phyloP scores from a whole-genome alignment of 2,888 invertebrate genomes.

The Pherbina coryleti region DNA sequence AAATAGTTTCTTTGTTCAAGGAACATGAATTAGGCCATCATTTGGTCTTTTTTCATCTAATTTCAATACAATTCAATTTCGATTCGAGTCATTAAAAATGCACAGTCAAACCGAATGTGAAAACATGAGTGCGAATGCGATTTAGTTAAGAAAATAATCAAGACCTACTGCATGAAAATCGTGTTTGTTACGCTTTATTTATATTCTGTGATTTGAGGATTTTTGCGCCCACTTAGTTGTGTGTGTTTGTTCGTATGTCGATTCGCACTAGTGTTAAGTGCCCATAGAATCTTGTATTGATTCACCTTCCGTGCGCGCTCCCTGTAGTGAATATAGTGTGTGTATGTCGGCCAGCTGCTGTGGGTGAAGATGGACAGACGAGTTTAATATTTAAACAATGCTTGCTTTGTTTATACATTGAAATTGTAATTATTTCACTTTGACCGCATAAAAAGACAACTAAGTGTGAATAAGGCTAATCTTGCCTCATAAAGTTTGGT shows the following conservation, averaged over 20 bases:
- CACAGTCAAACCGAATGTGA: no score
- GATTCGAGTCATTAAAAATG: no score
- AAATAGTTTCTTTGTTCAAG: not conserved
- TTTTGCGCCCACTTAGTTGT: not conserved
- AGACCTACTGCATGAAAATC: not conserved
- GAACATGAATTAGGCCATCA: no score
- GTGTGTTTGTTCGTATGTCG: not conserved
- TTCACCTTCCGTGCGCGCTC: slow-evolving; percentile 10
- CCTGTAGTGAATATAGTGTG: not conserved
- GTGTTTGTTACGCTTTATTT: not conserved
- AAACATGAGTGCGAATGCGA: not conserved
- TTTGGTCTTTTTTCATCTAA: no score
- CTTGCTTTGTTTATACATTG: slow-evolving; percentile 23
- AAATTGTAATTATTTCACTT: not conserved
- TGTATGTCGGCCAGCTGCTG: slow-evolving; percentile 10
- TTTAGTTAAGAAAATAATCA: not conserved
- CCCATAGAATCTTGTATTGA: not conserved
- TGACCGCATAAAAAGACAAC: no score
- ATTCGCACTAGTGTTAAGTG: not conserved
- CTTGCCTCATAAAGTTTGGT: no score
- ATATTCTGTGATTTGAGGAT: not conserved
- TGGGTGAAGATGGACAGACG: not conserved
- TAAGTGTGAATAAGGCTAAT: no score
- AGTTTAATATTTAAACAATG: not conserved
- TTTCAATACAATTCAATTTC: no score